Percentiles rank a stretch among this genome's conserved stretches.
These are phyloP conservation scores for Enteromius trimaculatus DNA, from an alignment of 2,797 vertebrate genomes.

Conservation along the genomic window DNA sequence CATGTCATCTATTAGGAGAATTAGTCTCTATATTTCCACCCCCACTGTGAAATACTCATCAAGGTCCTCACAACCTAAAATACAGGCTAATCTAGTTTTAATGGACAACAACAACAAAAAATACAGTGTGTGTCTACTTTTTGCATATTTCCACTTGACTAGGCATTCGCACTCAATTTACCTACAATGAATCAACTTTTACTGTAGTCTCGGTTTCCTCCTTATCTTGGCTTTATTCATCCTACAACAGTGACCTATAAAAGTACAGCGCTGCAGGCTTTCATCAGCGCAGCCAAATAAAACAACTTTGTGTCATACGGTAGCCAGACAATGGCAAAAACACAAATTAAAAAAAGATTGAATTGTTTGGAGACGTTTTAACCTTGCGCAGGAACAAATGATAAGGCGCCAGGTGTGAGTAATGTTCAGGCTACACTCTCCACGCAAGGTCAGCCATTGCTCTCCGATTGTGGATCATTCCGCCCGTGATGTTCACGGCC, in stretches of 20 bases:
- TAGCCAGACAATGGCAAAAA: slow-evolving; percentile 33
- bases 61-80: slow-evolving; percentile 1
- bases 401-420: slow-evolving; percentile 31
- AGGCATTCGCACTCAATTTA: background rate
- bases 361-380: slow-evolving; percentile 54
- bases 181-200: background rate
- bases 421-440: slow-evolving; percentile 32
- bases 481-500: slow-evolving; percentile 10
- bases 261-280: slow-evolving; percentile 28
- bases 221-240: background rate
- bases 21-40: slow-evolving; percentile 14
- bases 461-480: slow-evolving; percentile 47
- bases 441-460: slow-evolving; percentile 36
- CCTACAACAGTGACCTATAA: slow-evolving; percentile 32
- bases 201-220: background rate
- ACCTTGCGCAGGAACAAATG: slow-evolving; percentile 50
- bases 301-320: slow-evolving; percentile 33
- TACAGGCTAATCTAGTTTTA: background rate
- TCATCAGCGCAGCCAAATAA: slow-evolving; percentile 47
- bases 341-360: slow-evolving; percentile 47
- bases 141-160: background rate
- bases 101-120: background rate
- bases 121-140: background rate
- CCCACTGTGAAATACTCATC: slow-evolving; percentile 24
- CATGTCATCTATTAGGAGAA: slow-evolving; percentile 23